Conservation (phyloP, 1,140 invertebrate genomes). For the Stegodyphus mimosarum region DNA sequence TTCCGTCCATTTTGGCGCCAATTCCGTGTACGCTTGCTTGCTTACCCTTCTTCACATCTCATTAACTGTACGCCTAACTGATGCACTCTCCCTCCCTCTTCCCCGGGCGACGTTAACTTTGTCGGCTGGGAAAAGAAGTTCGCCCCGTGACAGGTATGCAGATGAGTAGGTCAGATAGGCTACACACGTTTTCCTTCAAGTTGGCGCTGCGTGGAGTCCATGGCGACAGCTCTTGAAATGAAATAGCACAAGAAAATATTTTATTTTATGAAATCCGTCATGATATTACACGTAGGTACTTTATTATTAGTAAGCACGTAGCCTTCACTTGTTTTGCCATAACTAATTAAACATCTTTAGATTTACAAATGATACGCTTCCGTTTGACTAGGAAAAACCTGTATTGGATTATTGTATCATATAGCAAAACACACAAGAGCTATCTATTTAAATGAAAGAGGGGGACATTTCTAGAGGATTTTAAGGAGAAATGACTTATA, state of each 20-base stretch:
- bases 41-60: conserved; percentile 47
- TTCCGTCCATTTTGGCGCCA: conserved; percentile 51
- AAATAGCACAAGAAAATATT: background rate
- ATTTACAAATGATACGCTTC: too few relatives aligned
- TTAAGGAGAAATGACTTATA: too few relatives aligned
- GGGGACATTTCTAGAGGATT: too few relatives aligned
- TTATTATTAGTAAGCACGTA: too few relatives aligned
- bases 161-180: conserved; percentile 22
- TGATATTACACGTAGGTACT: too few relatives aligned
- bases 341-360: too few relatives aligned
- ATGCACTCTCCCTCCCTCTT: background rate
- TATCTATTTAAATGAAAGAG: too few relatives aligned
- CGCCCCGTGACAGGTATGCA: conserved; percentile 39
- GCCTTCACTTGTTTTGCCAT: too few relatives aligned
- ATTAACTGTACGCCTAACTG: conserved; percentile 26
- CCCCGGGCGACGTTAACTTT: background rate
- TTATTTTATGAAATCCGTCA: too few relatives aligned
- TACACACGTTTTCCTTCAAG: conserved; percentile 17
- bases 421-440: too few relatives aligned
- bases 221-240: background rate
- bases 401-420: too few relatives aligned
- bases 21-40: conserved; percentile 52
- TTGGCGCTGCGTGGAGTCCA: conserved; percentile 12
- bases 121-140: background rate
- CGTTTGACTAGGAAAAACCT: too few relatives aligned